phyloP scores from a whole-genome alignment of 1,140 invertebrate species.

The Micrasema longulum region DNA sequence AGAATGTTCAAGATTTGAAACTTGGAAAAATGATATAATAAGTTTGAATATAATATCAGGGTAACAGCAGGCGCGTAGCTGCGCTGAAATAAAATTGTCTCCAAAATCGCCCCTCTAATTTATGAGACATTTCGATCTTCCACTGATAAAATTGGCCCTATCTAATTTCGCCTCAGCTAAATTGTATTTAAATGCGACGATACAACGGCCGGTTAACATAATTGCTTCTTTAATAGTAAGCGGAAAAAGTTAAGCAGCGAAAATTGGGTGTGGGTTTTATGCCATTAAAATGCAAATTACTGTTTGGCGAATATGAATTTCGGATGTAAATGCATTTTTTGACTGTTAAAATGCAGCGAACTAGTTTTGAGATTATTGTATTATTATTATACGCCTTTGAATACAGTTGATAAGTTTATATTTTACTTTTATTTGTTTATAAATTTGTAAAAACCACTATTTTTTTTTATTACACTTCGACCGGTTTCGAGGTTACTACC shows the following conservation, averaged over 20 bases:
- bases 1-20: no score
- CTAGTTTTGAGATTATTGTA: no score
- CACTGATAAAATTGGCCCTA: conserved; percentile 20
- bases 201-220: conserved; percentile 28
- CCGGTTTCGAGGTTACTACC: no score
- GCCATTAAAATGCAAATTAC: conserved; percentile 23
- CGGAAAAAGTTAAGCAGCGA: conserved; percentile 28
- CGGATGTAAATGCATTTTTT: background rate
- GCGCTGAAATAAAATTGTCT: background rate
- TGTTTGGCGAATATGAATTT: conserved; percentile 9
- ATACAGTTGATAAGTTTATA: no score
- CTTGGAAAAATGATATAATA: no score
- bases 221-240: conserved; percentile 26
- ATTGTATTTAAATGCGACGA: conserved; percentile 36
- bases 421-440: no score
- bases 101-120: conserved; percentile 8
- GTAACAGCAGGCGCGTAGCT: background rate
- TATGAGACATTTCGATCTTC: conserved; percentile 2
- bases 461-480: no score
- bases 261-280: conserved; percentile 26
- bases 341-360: no score
- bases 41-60: no score
- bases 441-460: no score
- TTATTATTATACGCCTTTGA: no score
- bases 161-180: conserved; percentile 25